Evolutionary conservation across 1,140 invertebrate genomes (phyloP), one percentile per base, ranked within the genome.

Genomic region (Lepidotrigona ventralis): DNA sequence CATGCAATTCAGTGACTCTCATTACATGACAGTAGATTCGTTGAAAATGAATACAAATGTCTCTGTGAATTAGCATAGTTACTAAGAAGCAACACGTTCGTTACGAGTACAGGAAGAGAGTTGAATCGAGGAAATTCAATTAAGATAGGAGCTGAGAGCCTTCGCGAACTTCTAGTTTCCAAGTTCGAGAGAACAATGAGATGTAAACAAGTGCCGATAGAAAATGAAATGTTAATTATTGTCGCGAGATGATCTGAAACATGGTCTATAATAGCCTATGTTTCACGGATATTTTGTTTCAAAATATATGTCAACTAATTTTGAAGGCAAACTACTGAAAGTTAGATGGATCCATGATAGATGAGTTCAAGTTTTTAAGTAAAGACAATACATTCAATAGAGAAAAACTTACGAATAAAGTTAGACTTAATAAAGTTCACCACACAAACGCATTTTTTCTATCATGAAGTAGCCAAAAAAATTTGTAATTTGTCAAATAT

Each of bases 61-160:
- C 15, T 26, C n/a, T 26, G 60, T 64, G 3, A 60, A 5, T 60
- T 60, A 60, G 15, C 15, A 1, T 26, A 6, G n/a, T 54, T 33
- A 51, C 26, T n/a, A 26, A 63, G 19, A 29, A 78, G 51, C 17
- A 54, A 51, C 33, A n/a, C 39, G 63, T 53, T 60, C 8, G 63
- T 29, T 29, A 29, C 15, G 58, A 26, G 14, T 56, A 15, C 58
- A 19, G 14, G 58, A 66, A 66, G 29, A 33, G 2, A 39, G 23
- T 66, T 29, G 21, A n/a, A 33, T 33, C 9, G 56, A n/a, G 79
- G 71, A 54, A 68, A 81, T 81, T 29, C 71, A 68, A 81, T 81
- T 75, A 81, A 81, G 69, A 72, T n/a, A 46, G 21, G 21, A 21
- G 19, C 29, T 39, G 29, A 63, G 39, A 46, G 51, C 26, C 53